Percentiles rank a stretch among this genome's conserved stretches.
Evolutionary conservation across 1,140 invertebrate species (phyloP).

Genomic region (Tetraneura akinire): DNA sequence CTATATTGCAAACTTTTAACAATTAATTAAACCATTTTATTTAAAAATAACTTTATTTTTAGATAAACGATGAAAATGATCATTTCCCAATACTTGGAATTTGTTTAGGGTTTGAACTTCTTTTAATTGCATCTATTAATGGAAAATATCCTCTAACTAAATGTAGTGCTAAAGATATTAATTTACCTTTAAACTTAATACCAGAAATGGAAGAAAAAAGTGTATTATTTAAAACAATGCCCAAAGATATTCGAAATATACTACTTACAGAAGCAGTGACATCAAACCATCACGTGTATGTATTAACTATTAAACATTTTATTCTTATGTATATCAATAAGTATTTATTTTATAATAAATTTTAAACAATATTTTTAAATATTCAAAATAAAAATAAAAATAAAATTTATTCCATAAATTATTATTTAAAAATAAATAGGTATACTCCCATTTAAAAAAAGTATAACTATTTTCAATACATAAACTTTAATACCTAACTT

Average conservation of each 20-base stretch:
- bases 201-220: constrained; percentile 62
- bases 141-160: constrained; percentile 61
- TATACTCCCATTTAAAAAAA: no score
- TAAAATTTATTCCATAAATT: no score
- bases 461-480: no score
- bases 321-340: background rate
- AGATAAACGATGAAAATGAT: constrained; percentile 69
- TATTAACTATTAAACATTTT: background rate
- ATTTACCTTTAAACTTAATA: constrained; percentile 74
- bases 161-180: constrained; percentile 59
- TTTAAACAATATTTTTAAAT: no score
- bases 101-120: constrained; percentile 84
- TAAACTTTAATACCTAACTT: no score
- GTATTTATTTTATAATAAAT: no score
- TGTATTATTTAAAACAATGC: constrained; percentile 32
- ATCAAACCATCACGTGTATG: constrained; percentile 17
- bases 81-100: constrained; percentile 79
- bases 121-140: constrained; percentile 68
- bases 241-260: constrained; percentile 17
- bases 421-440: no score
- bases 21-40: background rate
- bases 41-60: background rate
- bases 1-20: no score
- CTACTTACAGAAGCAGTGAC: constrained; percentile 14
- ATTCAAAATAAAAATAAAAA: no score